Conservation (phyloP, 2,113 vertebrate genomes). For the Columba janthina region DNA sequence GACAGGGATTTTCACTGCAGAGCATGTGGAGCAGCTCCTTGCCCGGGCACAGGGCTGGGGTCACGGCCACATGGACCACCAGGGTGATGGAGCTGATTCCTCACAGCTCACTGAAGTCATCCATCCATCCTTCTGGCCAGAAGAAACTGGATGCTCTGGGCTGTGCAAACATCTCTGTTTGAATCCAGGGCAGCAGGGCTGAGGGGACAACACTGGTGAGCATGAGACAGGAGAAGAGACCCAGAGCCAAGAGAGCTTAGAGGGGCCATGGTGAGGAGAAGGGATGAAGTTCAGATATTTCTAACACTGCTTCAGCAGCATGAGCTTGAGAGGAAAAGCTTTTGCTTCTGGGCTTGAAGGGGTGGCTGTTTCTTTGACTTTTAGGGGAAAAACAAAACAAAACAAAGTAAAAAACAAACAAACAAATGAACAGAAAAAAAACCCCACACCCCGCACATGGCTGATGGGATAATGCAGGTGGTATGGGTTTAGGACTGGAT, state of each 20-base stretch:
- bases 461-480: accelerated
- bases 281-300: background rate
- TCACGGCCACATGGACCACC: accelerated
- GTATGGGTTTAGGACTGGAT: background rate
- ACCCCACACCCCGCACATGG: too few species aligned
- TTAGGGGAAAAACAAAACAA: too few species aligned
- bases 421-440: too few species aligned
- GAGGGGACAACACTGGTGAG: accelerated
- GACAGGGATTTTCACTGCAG: background rate
- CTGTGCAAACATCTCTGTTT: background rate
- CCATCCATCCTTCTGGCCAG: background rate
- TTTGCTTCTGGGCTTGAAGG: background rate
- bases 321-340: background rate
- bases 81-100: background rate
- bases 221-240: background rate
- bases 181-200: background rate
- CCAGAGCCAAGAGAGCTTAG: background rate
- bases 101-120: background rate
- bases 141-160: background rate
- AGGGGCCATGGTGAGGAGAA: background rate
- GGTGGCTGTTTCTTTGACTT: background rate
- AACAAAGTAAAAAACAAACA: too few species aligned
- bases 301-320: accelerated
- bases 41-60: accelerated
- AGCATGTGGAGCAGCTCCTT: background rate